Percentiles rank a stretch among this genome's conserved stretches.
Conservation (phyloP, 2,888 invertebrate genomes). For the Siphlonurus alternatus region DNA sequence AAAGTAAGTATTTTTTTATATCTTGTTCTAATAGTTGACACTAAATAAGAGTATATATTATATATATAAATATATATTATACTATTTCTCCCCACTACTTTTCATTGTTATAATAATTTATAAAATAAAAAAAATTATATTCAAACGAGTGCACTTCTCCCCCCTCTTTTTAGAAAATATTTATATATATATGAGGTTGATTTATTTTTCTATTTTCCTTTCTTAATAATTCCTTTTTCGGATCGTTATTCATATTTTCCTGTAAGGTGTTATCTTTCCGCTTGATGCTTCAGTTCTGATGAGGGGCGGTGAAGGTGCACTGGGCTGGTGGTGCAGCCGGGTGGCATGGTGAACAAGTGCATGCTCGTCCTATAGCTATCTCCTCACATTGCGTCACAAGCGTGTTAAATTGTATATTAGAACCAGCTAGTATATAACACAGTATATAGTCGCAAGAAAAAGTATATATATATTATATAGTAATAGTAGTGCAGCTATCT, state of each 20-base stretch:
- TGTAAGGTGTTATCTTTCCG: neutral
- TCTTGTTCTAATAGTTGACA: too few relatives aligned
- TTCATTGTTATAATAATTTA: neutral
- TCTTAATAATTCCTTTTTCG: constrained; percentile 3
- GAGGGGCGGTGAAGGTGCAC: neutral
- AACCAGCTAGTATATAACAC: too few relatives aligned
- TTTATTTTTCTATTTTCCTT: constrained; percentile 3
- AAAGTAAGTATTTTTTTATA: too few relatives aligned
- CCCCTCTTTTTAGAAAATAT: neutral
- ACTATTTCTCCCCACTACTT: neutral
- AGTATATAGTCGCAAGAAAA: too few relatives aligned
- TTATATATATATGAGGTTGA: neutral
- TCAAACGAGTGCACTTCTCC: neutral
- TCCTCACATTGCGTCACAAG: too few relatives aligned
- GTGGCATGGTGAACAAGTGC: too few relatives aligned
- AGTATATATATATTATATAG: neutral
- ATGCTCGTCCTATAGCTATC: too few relatives aligned
- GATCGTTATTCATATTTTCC: constrained; percentile 2
- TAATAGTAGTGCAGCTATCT: neutral
- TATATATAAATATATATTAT: too few relatives aligned
- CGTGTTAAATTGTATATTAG: too few relatives aligned
- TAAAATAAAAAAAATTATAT: neutral
- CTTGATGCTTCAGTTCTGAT: neutral
- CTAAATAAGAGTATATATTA: too few relatives aligned
- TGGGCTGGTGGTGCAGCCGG: neutral